Base-by-base conservation (phyloP, 2,888 invertebrate species). In the Tiliacea aurago region DNA sequence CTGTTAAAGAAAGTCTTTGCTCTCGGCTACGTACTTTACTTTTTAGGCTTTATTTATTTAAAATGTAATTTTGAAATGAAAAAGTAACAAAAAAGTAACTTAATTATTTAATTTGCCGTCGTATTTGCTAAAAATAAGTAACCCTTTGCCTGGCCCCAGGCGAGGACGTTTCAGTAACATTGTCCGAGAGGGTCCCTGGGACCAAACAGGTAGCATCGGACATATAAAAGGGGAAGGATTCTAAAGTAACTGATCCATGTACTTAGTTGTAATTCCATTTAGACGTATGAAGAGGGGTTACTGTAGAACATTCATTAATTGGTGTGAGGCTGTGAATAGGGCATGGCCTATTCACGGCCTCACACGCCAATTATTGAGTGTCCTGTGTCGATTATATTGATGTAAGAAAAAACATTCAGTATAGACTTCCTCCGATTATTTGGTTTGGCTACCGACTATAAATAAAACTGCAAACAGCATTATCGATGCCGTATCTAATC, bases 101-200 rank as follows among this genome's bases (percentile, higher is more conserved):
- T 47, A 73, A 70, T 80, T 73, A 67, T 64, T 81, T 80, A 67
- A 73, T 74, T 70, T 49, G 15, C 33, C n/a, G 45, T 20, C 53
- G 28, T 79, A 37, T 70, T 70, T 65, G 74, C 28, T 53, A 63
- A 43, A 20, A 72, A 45, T 28, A 43, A 53, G 28, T 64, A 66
- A 74, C 75, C 66, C 33, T 80, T 64, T 74, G 49, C 75, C 56
- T 23, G 49, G 58, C 81, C 81, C 5, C 43, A 11, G 84, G 81
- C 81, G 81, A 68, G 84, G 81, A 81, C 58, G 13, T 58, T 66
- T 84, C 68, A 71, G 70, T 68, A 62, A 81, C 70, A 75, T 49
- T 68, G 58, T 71, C 45, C 65, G 41, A 75, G 69, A 71, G 58
- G 84, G 70, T n/a, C 43, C 20, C 23, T 3, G 53, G 53, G 51